Percentiles rank a stretch among this genome's conserved stretches.
These are phyloP conservation scores for Apogon talboti DNA, from an alignment of 2,797 vertebrate species.

Conservation along the genomic window DNA sequence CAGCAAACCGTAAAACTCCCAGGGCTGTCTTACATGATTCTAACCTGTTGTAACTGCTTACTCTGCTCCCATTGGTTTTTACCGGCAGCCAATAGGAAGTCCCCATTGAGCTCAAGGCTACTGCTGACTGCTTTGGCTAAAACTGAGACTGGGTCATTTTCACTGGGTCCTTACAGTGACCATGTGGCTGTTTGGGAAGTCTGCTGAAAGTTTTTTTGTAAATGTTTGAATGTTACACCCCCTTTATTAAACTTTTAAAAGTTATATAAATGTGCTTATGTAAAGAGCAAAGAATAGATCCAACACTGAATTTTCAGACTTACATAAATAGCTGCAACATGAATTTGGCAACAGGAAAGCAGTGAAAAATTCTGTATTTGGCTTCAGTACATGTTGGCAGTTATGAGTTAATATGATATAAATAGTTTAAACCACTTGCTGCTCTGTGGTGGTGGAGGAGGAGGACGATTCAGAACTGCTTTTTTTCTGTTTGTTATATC, in stretches of 20 bases:
- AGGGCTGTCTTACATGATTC: constrained; percentile 38
- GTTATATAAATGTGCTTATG: constrained; percentile 65
- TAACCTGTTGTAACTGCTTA: constrained; percentile 34
- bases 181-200: constrained; percentile 24
- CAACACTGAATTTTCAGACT: constrained; percentile 32
- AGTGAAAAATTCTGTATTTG: constrained; percentile 43
- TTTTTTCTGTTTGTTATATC: constrained; percentile 11
- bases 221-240: not conserved
- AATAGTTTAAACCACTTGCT: constrained; percentile 22
- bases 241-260: not conserved
- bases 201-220: not conserved
- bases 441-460: constrained; percentile 4
- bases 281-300: constrained; percentile 53
- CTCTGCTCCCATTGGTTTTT: constrained; percentile 50
- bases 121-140: not conserved
- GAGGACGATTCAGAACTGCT: not conserved
- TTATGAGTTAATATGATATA: not conserved
- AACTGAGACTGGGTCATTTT: constrained; percentile 47
- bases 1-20: not conserved
- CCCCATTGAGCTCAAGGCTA: not conserved
- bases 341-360: constrained; percentile 27
- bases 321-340: constrained; percentile 61
- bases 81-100: constrained; percentile 59
- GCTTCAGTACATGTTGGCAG: constrained; percentile 14
- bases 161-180: not conserved